Base-by-base conservation (phyloP, 2,113 vertebrate genomes). In the Etheostoma cragini region DNA sequence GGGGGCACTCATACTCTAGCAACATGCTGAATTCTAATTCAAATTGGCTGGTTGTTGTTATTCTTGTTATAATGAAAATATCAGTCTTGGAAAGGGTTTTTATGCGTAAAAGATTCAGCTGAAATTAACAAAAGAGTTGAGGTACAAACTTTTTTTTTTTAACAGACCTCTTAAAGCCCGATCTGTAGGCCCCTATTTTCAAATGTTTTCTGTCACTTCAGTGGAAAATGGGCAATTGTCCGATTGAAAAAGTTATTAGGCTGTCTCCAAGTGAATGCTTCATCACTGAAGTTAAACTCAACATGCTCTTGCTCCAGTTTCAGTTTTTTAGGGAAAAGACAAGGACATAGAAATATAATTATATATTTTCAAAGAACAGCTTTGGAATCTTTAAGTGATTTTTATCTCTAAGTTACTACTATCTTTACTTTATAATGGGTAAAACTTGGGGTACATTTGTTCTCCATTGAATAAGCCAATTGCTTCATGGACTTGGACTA, bases 11-110 rank as follows among this genome's bases (percentile, higher is more conserved):
- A 86, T 69, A 87, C 33, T 38, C 6, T 38, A 38, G 42, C 76
- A 87, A 83, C 84, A 87, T 80, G 84, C 76, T 80, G 82, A 87
- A 93, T 92, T 92, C 72, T 84, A 80, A 92, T 93, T 81, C 80
- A 91, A 90, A 92, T 89, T 21, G 63, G 54, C 61, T 87, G 46
- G 46, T 47, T 85, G 69, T 66, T 76, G 4, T 66, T 17, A 50
- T 26, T 10, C 60, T 17, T 19, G 26, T 46, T 70, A 47, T 21
- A 76, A 71, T 58, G 72, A 61, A 76, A 77, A 75, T 74, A 66
- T 77, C 30, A 63, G 56, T 60, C 21, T 35, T 57, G 1, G 45
- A 47, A 52, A 38, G 22, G 38, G 19, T 38, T 52, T 66, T 54
- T 16, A 24, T 45, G 38, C 22, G 45, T 42, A 14, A n/a, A 15